Evolutionary conservation across 2,113 vertebrate species (phyloP).

Genomic region (Neodon shergylaensis): DNA sequence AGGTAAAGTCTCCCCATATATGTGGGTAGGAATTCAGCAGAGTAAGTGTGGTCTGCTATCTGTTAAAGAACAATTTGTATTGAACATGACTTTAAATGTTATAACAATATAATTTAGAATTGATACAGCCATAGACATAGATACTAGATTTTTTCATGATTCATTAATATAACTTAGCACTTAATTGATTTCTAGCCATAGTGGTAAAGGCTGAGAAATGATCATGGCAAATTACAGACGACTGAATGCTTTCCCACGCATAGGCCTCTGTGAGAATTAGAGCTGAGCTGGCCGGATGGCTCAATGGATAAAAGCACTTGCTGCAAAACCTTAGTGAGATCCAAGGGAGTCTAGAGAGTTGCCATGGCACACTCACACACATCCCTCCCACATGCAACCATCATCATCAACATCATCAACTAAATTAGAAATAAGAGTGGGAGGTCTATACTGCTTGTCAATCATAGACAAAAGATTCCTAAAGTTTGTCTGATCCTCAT

Average conservation of each 20-base stretch:
- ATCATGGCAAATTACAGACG: neutral
- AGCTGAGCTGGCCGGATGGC: neutral
- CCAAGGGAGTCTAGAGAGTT: neutral
- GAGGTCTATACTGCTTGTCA: neutral
- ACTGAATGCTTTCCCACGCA: neutral
- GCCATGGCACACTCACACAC: neutral
- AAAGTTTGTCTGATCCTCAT: neutral
- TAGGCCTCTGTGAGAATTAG: neutral
- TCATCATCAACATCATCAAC: neutral
- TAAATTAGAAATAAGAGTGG: neutral
- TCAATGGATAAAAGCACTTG: neutral
- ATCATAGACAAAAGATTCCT: neutral
- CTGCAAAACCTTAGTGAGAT: neutral
- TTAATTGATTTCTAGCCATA: neutral
- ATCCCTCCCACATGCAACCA: neutral
- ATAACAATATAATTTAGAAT: conserved; percentile 34
- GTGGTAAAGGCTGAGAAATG: neutral
- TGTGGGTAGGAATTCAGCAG: neutral
- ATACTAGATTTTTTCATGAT: neutral
- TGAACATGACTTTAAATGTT: conserved; percentile 50
- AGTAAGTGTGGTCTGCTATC: neutral
- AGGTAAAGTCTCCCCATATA: neutral
- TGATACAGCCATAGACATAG: neutral
- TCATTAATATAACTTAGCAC: neutral
- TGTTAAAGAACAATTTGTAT: conserved; percentile 1